These are phyloP conservation scores for Drosophila chauvacae DNA, from an alignment of 1,140 invertebrate species.

Conservation along the genomic window DNA sequence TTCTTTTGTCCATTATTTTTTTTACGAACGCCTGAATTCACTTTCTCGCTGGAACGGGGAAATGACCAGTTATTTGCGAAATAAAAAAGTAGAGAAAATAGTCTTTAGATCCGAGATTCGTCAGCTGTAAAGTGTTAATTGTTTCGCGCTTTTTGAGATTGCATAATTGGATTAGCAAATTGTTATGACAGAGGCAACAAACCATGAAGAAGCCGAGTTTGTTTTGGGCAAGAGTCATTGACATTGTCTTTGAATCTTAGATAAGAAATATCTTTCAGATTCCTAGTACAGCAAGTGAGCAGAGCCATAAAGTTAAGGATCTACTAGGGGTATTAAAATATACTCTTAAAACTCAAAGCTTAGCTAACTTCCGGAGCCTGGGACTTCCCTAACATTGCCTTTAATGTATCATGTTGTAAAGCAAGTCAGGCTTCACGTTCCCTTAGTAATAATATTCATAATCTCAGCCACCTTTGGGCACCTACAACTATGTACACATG, in stretches of 20 bases:
- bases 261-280: slow-evolving; percentile 1
- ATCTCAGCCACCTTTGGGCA: slow-evolving; percentile 12
- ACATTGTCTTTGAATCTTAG: slow-evolving; percentile 1
- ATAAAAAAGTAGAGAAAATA: slow-evolving; percentile 6
- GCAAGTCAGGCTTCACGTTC: slow-evolving; percentile 7
- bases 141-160: slow-evolving; percentile 36
- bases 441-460: slow-evolving; percentile 30
- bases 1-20: slow-evolving; percentile 10
- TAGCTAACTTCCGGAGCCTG: neutral
- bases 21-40: slow-evolving; percentile 44
- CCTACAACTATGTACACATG: slow-evolving; percentile 4
- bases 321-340: neutral
- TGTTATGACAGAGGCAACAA: slow-evolving; percentile 23
- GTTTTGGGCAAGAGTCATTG: slow-evolving; percentile 17
- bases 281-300: slow-evolving; percentile 4
- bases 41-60: slow-evolving; percentile 46
- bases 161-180: slow-evolving; percentile 43
- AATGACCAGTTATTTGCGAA: slow-evolving; percentile 33
- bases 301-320: slow-evolving; percentile 6
- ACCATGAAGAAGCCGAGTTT: slow-evolving; percentile 8
- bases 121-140: slow-evolving; percentile 52
- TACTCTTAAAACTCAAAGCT: neutral
- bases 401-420: slow-evolving; percentile 1
- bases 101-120: slow-evolving; percentile 31
- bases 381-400: neutral